phyloP scores from a whole-genome alignment of 2,113 vertebrate species.

The Andinoacara biseriatus region DNA sequence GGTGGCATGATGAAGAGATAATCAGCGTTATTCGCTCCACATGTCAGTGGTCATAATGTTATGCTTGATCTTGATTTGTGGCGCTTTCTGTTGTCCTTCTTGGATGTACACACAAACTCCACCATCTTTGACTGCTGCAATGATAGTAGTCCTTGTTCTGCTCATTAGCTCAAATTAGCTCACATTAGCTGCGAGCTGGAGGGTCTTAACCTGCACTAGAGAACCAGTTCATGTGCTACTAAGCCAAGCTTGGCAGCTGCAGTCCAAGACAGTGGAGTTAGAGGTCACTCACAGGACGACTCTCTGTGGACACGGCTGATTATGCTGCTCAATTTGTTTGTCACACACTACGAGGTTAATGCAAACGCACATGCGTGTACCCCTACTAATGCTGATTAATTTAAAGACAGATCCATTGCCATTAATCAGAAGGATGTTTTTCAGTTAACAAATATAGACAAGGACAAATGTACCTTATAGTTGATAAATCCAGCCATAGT shows the following conservation, averaged over 20 bases:
- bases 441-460: not conserved
- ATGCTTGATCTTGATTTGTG: no score
- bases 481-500: slow-evolving; percentile 98
- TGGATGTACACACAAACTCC: not conserved
- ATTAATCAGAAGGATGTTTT: not conserved
- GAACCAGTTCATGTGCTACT: not conserved
- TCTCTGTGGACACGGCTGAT: not conserved
- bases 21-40: no score
- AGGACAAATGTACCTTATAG: slow-evolving; percentile 88
- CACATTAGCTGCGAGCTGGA: not conserved
- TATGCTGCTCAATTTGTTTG: not conserved
- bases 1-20: no score
- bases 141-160: not conserved
- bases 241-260: not conserved
- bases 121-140: not conserved
- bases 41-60: no score
- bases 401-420: not conserved
- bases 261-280: not conserved
- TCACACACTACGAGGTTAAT: not conserved
- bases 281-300: not conserved
- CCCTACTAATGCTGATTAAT: not conserved
- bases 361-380: not conserved
- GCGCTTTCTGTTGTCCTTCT: not conserved
- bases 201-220: accelerated
- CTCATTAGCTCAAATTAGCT: not conserved